Conservation (phyloP, 2,888 invertebrate species). For the Leptogaster cylindrica region DNA sequence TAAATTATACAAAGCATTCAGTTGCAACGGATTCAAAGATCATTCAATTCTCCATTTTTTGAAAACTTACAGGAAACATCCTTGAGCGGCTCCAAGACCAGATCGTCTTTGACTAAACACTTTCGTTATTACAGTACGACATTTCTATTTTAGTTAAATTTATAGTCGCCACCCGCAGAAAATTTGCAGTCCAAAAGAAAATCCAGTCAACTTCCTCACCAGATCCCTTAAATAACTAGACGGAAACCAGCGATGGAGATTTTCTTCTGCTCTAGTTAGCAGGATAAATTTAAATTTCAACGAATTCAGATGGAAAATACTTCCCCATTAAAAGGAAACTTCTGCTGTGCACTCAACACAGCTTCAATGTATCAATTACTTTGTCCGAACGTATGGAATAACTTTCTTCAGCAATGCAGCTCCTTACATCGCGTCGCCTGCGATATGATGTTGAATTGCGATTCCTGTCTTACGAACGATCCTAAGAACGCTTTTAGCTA, state of each 20-base stretch:
- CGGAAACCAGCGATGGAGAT: conserved; percentile 32
- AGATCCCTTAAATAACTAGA: conserved; percentile 22
- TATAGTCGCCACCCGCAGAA: no score
- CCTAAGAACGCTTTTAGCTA: conserved; percentile 39
- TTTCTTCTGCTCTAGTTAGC: conserved; percentile 40
- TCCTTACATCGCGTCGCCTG: conserved; percentile 7
- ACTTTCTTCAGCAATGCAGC: conserved; percentile 26
- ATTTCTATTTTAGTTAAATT: no score
- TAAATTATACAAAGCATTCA: no score
- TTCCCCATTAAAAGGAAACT: conserved; percentile 40
- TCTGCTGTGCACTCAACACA: conserved; percentile 36
- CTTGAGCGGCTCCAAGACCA: no score
- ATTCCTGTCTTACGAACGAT: conserved; percentile 12
- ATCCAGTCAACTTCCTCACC: conserved; percentile 28
- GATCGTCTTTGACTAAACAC: no score
- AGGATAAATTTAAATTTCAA: conserved; percentile 39
- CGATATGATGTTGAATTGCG: conserved; percentile 4
- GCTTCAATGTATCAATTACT: conserved; percentile 37
- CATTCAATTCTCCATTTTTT: no score
- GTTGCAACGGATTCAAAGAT: no score
- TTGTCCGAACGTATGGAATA: conserved; percentile 31
- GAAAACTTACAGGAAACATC: no score
- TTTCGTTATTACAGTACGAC: no score
- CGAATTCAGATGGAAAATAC: conserved; percentile 36
- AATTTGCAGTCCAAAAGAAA: no score